These are phyloP conservation scores for Epistrophe eligans DNA, from an alignment of 2,888 invertebrate species.

Conservation along the genomic window DNA sequence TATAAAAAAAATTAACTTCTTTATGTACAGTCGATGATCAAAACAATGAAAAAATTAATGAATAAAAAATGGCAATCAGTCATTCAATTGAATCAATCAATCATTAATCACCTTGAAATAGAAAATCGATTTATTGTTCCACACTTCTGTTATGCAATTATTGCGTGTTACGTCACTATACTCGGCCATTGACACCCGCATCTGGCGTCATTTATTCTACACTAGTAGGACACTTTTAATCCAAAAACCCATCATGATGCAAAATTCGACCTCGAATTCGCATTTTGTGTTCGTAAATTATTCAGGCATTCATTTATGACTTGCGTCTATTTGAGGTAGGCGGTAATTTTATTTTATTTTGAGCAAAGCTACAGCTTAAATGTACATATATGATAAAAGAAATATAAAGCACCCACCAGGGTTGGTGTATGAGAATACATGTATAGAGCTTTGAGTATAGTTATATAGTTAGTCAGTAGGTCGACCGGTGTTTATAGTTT, in stretches of 20 bases:
- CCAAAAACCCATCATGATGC: slow-evolving; percentile 16
- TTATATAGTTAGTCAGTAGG: slow-evolving; percentile 58
- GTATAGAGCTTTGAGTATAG: slow-evolving; percentile 16
- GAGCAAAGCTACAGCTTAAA: slow-evolving; percentile 1
- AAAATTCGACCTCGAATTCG: slow-evolving; percentile 60
- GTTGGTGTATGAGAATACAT: neutral
- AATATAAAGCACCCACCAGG: slow-evolving; percentile 24
- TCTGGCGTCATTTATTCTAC: neutral
- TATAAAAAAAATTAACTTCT: too few species aligned
- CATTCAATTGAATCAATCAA: slow-evolving; percentile 4
- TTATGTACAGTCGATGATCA: neutral
- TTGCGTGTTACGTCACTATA: slow-evolving; percentile 1
- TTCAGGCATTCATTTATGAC: slow-evolving; percentile 16
- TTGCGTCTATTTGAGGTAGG: slow-evolving; percentile 43
- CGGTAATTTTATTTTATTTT: slow-evolving; percentile 38
- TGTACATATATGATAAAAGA: slow-evolving; percentile 14
- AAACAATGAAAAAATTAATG: too few species aligned
- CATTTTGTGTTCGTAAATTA: slow-evolving; percentile 12
- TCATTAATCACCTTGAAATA: neutral
- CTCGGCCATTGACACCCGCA: slow-evolving; percentile 1
- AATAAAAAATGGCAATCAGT: neutral
- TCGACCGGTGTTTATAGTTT: slow-evolving; percentile 48
- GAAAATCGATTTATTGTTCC: neutral
- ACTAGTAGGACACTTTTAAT: neutral
- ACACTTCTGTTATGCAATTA: neutral